phyloP scores from a whole-genome alignment of 2,113 vertebrate genomes.

The Platycercus adscitus region DNA sequence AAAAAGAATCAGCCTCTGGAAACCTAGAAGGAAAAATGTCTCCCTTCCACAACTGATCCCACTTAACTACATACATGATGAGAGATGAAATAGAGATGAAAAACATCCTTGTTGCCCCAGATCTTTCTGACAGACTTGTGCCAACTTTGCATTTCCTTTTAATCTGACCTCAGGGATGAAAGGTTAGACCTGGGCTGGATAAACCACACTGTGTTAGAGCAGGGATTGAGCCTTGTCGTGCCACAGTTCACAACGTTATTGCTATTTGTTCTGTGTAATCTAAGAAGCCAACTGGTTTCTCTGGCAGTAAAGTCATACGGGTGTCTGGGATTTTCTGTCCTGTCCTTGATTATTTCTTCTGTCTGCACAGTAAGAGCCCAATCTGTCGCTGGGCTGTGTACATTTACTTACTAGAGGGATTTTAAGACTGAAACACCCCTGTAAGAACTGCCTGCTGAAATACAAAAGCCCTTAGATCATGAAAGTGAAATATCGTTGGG shows the following conservation, averaged over 20 bases:
- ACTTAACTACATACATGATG: rapidly evolving
- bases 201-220: not conserved
- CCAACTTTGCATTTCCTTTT: not conserved
- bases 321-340: constrained; percentile 25
- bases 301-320: not conserved
- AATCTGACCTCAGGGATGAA: not conserved
- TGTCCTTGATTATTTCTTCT: constrained; percentile 41
- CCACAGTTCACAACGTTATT: not conserved
- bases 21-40: not conserved
- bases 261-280: not conserved
- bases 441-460: not conserved
- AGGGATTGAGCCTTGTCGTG: not conserved
- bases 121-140: not conserved
- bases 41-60: not conserved
- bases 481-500: not conserved
- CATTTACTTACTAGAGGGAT: not conserved
- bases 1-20: not conserved
- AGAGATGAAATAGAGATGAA: not conserved
- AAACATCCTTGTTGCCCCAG: not conserved
- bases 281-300: not conserved
- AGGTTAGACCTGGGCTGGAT: not conserved
- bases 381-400: constrained; percentile 6
- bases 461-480: not conserved
- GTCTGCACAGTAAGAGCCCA: not conserved
- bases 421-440: not conserved